phyloP scores from a whole-genome alignment of 2,113 vertebrate species.

The Hymenochirus boettgeri region DNA sequence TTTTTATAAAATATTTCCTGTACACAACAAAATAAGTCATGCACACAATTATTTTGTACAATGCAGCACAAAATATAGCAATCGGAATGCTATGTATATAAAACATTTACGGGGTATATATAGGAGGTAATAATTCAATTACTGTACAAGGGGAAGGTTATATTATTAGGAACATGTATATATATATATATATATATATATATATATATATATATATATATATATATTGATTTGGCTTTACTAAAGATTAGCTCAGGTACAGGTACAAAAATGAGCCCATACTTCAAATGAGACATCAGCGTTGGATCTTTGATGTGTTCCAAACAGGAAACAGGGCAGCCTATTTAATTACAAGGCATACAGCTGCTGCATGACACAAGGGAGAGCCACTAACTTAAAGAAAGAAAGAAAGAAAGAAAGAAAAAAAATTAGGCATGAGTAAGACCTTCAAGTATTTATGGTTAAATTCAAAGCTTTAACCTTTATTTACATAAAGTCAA shows the following conservation, averaged over 20 bases:
- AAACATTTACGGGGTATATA: no score
- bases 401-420: constrained; percentile 19
- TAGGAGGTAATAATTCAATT: no score
- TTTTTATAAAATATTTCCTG: no score
- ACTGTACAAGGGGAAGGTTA: no score
- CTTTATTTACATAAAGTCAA: neutral
- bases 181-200: neutral
- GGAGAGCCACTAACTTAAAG: constrained; percentile 46
- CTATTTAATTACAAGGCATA: constrained; percentile 69
- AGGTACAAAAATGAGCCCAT: constrained; percentile 40
- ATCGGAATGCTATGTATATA: neutral
- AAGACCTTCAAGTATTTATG: constrained; percentile 60
- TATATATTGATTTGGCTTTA: neutral
- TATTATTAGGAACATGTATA: neutral
- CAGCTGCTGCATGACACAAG: constrained; percentile 65
- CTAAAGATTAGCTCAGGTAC: constrained; percentile 1
- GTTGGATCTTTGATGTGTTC: constrained; percentile 64
- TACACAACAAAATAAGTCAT: no score
- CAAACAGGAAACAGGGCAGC: constrained; percentile 65
- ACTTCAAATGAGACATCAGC: constrained; percentile 48
- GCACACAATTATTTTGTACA: no score
- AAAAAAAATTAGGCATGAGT: constrained; percentile 46
- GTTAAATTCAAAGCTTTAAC: constrained; percentile 44
- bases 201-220: constrained; percentile 7
- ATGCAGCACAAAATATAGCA: no score